Conservation (phyloP, 2,113 vertebrate species). For the Acanthisitta chloris region DNA sequence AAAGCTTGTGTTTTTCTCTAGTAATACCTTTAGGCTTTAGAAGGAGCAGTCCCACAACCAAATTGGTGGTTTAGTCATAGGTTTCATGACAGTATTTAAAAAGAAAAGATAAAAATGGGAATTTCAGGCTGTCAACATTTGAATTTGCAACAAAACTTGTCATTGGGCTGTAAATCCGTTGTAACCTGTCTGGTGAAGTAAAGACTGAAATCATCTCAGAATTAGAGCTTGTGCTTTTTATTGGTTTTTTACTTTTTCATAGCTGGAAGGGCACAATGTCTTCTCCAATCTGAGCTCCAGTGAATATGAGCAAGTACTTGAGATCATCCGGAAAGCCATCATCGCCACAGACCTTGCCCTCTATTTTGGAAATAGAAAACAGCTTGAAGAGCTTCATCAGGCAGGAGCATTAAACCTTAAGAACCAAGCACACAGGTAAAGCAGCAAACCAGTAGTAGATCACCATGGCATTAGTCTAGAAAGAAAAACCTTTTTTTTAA, state of each 20-base stretch:
- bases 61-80: neutral
- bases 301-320: slow-evolving; percentile 96
- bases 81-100: neutral
- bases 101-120: neutral
- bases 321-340: slow-evolving; percentile 99
- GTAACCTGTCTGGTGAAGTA: neutral
- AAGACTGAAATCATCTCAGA: slow-evolving; percentile 61
- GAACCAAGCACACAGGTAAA: slow-evolving; percentile 92
- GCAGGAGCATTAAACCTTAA: slow-evolving; percentile 84
- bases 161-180: neutral
- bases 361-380: slow-evolving; percentile 96
- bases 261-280: slow-evolving; percentile 99
- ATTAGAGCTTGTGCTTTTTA: slow-evolving; percentile 83
- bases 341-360: slow-evolving; percentile 97
- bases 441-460: neutral
- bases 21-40: neutral
- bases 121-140: neutral
- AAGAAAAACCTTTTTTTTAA: neutral
- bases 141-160: neutral
- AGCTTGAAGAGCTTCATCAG: slow-evolving; percentile 88
- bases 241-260: slow-evolving; percentile 84
- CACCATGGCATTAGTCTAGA: neutral
- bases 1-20: neutral
- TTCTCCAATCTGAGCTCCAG: slow-evolving; percentile 97
- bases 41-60: neutral